Evolutionary conservation across 2,888 invertebrate species (phyloP).

Genomic region (Baccha elongata): DNA sequence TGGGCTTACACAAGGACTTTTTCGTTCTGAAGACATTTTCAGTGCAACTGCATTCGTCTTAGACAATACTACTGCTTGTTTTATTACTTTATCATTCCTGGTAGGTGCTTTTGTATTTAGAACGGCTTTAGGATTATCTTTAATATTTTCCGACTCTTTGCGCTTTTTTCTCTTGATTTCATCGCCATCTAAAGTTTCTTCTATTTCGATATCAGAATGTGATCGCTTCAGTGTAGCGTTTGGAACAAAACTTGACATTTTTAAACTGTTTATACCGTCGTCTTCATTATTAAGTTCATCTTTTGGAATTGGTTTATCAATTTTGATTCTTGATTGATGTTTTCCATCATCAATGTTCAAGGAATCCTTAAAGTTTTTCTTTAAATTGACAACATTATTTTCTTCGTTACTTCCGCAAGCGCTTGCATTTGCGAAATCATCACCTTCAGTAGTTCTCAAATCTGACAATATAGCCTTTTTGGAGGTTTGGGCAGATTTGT

Average conservation of each 20-base stretch:
- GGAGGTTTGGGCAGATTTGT: conserved; percentile 54
- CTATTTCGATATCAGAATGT: conserved; percentile 83
- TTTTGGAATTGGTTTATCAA: conserved; percentile 63
- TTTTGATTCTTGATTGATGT: conserved; percentile 67
- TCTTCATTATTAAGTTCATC: conserved; percentile 67
- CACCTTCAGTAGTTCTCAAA: conserved; percentile 58
- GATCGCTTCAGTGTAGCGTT: conserved; percentile 74
- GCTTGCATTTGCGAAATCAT: conserved; percentile 22
- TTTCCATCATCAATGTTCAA: conserved; percentile 74
- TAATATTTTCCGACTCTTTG: conserved; percentile 87
- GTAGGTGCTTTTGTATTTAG: conserved; percentile 78
- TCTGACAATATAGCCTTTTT: conserved; percentile 50
- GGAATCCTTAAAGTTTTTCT: conserved; percentile 76
- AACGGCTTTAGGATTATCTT: conserved; percentile 83
- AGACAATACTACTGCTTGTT: conserved; percentile 84
- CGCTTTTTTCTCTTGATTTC: conserved; percentile 87
- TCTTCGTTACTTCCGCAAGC: conserved; percentile 71
- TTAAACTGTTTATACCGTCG: conserved; percentile 45
- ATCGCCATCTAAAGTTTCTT: conserved; percentile 87
- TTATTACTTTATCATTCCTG: conserved; percentile 82
- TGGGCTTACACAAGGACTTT: conserved; percentile 87
- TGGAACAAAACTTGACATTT: conserved; percentile 22
- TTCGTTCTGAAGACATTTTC: conserved; percentile 84
- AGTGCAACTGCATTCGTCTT: conserved; percentile 82
- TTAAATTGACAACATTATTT: conserved; percentile 75